Conservation (phyloP, 1,140 invertebrate species). For the Heterodera carotae region DNA sequence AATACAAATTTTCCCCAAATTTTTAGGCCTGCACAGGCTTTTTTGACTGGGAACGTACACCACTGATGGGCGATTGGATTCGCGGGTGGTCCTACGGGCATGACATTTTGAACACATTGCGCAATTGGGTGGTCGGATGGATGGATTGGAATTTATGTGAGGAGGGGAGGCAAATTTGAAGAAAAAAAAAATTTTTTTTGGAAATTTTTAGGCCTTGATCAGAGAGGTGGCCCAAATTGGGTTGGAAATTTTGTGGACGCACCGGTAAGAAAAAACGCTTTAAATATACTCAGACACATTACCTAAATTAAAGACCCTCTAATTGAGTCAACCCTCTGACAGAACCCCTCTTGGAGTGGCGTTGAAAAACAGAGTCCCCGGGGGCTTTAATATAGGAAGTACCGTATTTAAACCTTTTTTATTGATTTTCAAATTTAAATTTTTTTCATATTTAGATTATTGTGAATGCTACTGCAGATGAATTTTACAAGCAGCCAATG, state of each 20-base stretch:
- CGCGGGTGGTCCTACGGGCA: slow-evolving; percentile 37
- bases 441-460: slow-evolving; percentile 69
- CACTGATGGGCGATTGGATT: slow-evolving; percentile 40
- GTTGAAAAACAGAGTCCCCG: no score
- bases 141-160: slow-evolving; percentile 80
- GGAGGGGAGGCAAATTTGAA: no score
- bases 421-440: no score
- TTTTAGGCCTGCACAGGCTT: slow-evolving; percentile 37
- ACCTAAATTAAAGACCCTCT: no score
- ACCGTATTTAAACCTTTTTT: no score
- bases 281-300: no score
- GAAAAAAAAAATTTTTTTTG: slow-evolving; percentile 7
- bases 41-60: slow-evolving; percentile 30
- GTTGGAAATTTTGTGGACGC: slow-evolving; percentile 77
- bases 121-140: slow-evolving; percentile 44
- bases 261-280: slow-evolving; percentile 64
- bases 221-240: slow-evolving; percentile 76
- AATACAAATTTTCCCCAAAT: slow-evolving; percentile 15
- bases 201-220: slow-evolving; percentile 17
- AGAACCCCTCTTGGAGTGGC: no score
- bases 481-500: slow-evolving; percentile 87
- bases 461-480: slow-evolving; percentile 71
- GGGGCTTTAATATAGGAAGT: no score
- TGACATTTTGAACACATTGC: slow-evolving; percentile 71
- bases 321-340: no score